Conservation (phyloP, 1,140 invertebrate species). For the Thalassaphorura encarpata region DNA sequence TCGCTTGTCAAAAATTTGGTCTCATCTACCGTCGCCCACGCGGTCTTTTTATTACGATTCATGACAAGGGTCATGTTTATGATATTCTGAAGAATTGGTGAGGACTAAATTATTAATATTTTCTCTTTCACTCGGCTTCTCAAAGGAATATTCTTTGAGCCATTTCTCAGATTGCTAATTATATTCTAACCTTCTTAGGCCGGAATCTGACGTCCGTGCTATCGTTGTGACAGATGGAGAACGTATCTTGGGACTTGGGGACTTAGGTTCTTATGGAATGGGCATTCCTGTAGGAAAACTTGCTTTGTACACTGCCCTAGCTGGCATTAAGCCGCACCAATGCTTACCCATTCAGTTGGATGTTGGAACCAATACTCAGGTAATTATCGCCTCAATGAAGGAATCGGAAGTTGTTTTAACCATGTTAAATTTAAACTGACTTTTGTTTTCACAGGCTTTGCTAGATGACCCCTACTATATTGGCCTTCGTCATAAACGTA, state of each 20-base stretch:
- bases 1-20: constrained; percentile 94
- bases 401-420: not conserved
- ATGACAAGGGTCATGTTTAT: constrained; percentile 86
- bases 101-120: constrained; percentile 34
- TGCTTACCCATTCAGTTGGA: constrained; percentile 82
- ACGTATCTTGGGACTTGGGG: constrained; percentile 81
- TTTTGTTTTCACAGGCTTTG: constrained; percentile 45
- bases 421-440: not conserved
- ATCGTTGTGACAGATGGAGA: constrained; percentile 92
- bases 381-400: constrained; percentile 27
- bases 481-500: constrained; percentile 70
- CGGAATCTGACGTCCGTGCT: constrained; percentile 74
- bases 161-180: not conserved
- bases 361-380: constrained; percentile 83
- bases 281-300: constrained; percentile 88
- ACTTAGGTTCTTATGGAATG: constrained; percentile 89
- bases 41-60: constrained; percentile 92
- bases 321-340: constrained; percentile 79
- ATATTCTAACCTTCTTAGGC: constrained; percentile 59
- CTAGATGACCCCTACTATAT: constrained; percentile 86
- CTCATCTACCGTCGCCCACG: constrained; percentile 79
- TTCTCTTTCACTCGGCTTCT: not conserved
- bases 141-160: not conserved
- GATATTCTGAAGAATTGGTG: constrained; percentile 73
- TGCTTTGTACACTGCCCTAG: constrained; percentile 80